Conservation (phyloP, 2,888 invertebrate genomes). For the Drosophila pseudotakahashii region DNA sequence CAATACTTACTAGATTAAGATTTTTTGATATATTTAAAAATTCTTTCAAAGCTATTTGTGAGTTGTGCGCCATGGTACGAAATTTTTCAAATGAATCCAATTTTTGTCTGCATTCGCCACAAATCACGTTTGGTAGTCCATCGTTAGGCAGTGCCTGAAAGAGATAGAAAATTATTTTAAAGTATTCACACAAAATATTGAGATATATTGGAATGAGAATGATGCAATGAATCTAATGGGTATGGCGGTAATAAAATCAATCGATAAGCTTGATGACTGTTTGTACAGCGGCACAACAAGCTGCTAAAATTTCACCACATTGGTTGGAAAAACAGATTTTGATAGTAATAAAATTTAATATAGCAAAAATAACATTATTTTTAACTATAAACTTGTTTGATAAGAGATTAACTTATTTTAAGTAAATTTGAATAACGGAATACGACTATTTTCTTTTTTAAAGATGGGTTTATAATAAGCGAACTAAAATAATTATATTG, state of each 20-base stretch:
- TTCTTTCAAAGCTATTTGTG: conserved; percentile 90
- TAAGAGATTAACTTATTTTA: too few species aligned
- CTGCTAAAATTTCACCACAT: background rate
- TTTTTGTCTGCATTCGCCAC: conserved; percentile 90
- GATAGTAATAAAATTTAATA: too few species aligned
- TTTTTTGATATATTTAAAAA: conserved; percentile 90
- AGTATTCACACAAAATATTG: background rate
- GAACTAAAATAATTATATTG: too few species aligned
- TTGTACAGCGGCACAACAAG: background rate
- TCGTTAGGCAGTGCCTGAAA: conserved; percentile 87
- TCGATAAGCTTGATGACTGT: background rate
- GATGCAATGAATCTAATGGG: background rate
- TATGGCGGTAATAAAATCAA: background rate
- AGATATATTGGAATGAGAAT: background rate
- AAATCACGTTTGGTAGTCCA: conserved; percentile 91
- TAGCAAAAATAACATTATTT: too few species aligned
- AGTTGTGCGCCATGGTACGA: conserved; percentile 90
- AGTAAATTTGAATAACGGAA: too few species aligned
- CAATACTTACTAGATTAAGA: conserved; percentile 85
- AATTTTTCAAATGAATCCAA: conserved; percentile 91
- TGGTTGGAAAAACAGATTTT: too few species aligned
- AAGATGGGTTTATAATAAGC: too few species aligned
- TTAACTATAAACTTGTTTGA: too few species aligned
- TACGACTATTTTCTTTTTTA: too few species aligned
- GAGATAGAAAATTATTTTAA: background rate